Base-by-base conservation (phyloP, 2,113 vertebrate species). In the Spea bombifrons region DNA sequence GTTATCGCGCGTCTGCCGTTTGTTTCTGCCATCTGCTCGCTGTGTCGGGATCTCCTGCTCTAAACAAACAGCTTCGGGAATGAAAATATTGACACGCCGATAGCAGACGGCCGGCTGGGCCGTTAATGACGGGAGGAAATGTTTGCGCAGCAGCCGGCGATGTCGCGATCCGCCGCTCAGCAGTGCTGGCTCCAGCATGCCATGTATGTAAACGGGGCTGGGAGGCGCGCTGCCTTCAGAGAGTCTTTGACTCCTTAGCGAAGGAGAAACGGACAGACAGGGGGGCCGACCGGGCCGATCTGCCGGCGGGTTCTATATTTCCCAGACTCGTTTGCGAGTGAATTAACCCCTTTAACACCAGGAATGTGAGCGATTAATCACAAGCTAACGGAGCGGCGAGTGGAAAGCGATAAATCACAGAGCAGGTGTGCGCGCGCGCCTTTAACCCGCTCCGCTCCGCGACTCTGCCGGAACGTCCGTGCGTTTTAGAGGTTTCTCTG, bases 21-120 rank as follows among this genome's bases (percentile, higher is more conserved):
- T 83, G 81, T 70, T 17, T 49, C 3, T 66, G 45, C 77, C 64
- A n/a, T 81, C 78, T 84, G 73, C 73, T 76, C 81, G 82, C 81
- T 2, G 3, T 47, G 47, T n/a, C 61, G 70, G 52, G 45, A 63
- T 59, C 61, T 52, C 7, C 61, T 55, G 9, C 76, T 81, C 46
- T 44, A 8, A 61, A 16, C 61, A 75, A 83, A 72, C 57, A 30
- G 46, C 30, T 0, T 73, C 12, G 9, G 7, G 75, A 46, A 73
- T 61, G 48, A 65, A 70, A 84, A n/a, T 76, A 45, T 76, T 79
- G 49, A 69, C 44, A 0, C 3, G 15, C 46, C 57, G 44, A 44
- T 17, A 66, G 9, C 17, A 66, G 65, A 12, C 4, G 2, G 17
- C 3, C 8, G 15, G 16, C 2, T 6, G 61, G 17, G 65, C 17